phyloP scores from a whole-genome alignment of 2,888 invertebrate genomes.

The Heteromyza rotundicornis region DNA sequence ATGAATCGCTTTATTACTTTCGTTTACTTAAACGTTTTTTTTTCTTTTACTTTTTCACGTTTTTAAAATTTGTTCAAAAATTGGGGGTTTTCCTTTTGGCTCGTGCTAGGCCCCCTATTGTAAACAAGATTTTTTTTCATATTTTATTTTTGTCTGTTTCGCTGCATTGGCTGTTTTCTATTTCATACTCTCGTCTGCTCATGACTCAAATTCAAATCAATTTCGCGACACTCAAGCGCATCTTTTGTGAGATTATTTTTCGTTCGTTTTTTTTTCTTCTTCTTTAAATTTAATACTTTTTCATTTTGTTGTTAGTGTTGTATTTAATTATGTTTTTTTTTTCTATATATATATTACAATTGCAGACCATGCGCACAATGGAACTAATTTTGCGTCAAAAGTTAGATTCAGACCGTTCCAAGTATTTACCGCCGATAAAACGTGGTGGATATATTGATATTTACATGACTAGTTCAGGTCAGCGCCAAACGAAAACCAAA shows the following conservation, averaged over 20 bases:
- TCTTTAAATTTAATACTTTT: neutral
- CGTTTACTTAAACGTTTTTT: too few species aligned
- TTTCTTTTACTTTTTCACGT: too few species aligned
- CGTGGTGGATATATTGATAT: slow-evolving; percentile 83
- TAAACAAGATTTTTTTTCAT: too few species aligned
- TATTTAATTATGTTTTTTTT: slow-evolving; percentile 26
- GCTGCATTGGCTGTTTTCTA: too few species aligned
- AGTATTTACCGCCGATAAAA: slow-evolving; percentile 82
- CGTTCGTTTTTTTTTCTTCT: neutral
- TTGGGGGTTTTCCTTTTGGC: too few species aligned
- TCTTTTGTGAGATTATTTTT: too few species aligned
- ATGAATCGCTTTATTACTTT: too few species aligned
- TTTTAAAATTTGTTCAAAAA: too few species aligned
- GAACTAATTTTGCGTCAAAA: slow-evolving; percentile 76
- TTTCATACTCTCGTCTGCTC: neutral
- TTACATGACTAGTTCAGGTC: slow-evolving; percentile 89
- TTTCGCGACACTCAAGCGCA: neutral
- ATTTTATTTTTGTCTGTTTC: too few species aligned
- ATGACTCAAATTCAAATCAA: neutral
- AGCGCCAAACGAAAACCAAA: slow-evolving; percentile 49
- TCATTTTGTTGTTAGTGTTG: slow-evolving; percentile 10
- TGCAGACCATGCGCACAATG: slow-evolving; percentile 76
- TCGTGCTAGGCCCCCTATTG: too few species aligned
- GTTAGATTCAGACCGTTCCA: slow-evolving; percentile 77
- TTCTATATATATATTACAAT: slow-evolving; percentile 45